These are phyloP conservation scores for Chrosomus eos DNA, from an alignment of 2,797 vertebrate genomes.

Conservation along the genomic window DNA sequence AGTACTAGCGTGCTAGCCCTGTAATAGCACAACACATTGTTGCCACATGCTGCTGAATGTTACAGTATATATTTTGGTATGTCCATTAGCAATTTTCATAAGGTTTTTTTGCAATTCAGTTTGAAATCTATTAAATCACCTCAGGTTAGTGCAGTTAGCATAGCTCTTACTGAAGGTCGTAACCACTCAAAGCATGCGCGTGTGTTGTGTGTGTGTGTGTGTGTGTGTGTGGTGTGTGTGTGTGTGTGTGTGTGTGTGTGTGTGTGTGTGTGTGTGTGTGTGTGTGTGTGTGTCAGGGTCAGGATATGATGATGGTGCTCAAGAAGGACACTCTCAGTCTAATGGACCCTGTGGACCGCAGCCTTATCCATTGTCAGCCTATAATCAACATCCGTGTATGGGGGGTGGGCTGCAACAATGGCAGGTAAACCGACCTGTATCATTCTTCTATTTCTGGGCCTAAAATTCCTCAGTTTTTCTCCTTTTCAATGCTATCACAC, in stretches of 20 bases:
- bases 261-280: slow-evolving; percentile 7
- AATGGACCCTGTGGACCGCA: slow-evolving; percentile 89
- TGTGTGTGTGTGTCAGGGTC: slow-evolving; percentile 80
- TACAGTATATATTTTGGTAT: neutral
- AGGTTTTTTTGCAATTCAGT: neutral
- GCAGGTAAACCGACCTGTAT: slow-evolving; percentile 76
- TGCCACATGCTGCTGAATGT: neutral
- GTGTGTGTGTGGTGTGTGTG: slow-evolving; percentile 13
- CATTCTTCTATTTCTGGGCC: neutral
- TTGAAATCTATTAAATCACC: slow-evolving; percentile 6
- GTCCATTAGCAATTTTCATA: neutral
- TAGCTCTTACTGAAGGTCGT: neutral
- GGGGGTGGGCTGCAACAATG: slow-evolving; percentile 96
- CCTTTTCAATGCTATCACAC: neutral
- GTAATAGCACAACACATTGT: neutral
- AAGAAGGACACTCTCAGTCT: slow-evolving; percentile 93
- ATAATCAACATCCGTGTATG: slow-evolving; percentile 95
- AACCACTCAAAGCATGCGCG: neutral
- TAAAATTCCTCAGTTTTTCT: neutral
- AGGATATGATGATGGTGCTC: slow-evolving; percentile 93
- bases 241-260: slow-evolving; percentile 24
- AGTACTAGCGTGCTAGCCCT: neutral
- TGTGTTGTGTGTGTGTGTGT: slow-evolving; percentile 22
- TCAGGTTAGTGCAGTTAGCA: neutral
- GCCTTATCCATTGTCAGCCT: slow-evolving; percentile 91